These are phyloP conservation scores for Montipora sp. DNA, from an alignment of 64 coral and sea anemone genomes.

Conservation along the genomic window DNA sequence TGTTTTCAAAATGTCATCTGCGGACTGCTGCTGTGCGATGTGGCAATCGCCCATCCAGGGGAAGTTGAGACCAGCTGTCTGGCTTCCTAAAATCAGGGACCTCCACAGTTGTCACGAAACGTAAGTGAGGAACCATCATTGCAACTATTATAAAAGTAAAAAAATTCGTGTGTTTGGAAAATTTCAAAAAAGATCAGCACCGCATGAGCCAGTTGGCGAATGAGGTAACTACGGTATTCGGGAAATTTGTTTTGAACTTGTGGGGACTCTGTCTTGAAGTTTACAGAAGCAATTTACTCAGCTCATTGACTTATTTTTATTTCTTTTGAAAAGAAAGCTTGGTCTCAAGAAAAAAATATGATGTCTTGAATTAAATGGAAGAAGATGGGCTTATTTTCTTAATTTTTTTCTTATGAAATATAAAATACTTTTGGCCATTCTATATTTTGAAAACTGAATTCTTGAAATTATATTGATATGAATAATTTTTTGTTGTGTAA, in stretches of 20 bases:
- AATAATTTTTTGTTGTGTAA: no score
- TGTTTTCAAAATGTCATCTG: slow-evolving; percentile 70
- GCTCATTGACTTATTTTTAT: background rate
- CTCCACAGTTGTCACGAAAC: slow-evolving; percentile 86
- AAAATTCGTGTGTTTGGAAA: background rate
- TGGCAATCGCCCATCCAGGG: slow-evolving; percentile 95
- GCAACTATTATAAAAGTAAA: background rate
- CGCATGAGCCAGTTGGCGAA: background rate
- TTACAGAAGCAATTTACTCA: no score
- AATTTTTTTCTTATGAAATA: background rate
- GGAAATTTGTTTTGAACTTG: background rate
- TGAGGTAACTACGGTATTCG: no score
- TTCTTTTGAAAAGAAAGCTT: background rate
- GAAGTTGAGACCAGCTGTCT: slow-evolving; percentile 84
- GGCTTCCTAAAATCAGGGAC: slow-evolving; percentile 87
- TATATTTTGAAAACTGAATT: no score
- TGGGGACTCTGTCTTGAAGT: background rate
- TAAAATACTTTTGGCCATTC: background rate
- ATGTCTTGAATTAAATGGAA: background rate
- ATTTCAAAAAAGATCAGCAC: background rate
- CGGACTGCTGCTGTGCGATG: slow-evolving; percentile 91
- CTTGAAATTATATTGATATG: no score
- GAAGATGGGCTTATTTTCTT: background rate
- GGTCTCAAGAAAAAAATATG: background rate
- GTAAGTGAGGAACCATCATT: slow-evolving; percentile 46